Percentiles rank a stretch among this genome's conserved stretches.
phyloP scores from a whole-genome alignment of 1,140 invertebrate genomes.

The Limonius californicus region DNA sequence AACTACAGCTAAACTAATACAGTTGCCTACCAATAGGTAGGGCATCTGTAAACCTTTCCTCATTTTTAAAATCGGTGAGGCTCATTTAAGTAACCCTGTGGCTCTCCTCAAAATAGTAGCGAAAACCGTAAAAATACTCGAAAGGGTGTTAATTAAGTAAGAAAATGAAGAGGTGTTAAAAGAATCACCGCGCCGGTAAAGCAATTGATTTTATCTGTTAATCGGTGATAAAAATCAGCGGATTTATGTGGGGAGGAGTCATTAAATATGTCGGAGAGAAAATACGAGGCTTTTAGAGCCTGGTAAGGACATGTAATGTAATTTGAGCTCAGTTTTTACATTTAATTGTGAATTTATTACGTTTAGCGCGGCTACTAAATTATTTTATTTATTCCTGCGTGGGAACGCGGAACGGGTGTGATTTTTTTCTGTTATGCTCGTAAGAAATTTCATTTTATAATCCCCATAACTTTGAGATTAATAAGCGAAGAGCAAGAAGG shows the following conservation, averaged over 20 bases:
- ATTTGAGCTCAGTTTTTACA: background rate
- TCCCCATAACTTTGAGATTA: background rate
- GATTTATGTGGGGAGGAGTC: slow-evolving; percentile 6
- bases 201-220: slow-evolving; percentile 7
- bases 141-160: background rate
- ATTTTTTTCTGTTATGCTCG: background rate
- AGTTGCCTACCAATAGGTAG: too few relatives aligned
- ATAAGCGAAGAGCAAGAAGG: background rate
- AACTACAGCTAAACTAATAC: too few relatives aligned
- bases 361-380: background rate
- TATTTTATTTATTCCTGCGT: background rate
- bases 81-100: too few relatives aligned
- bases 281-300: background rate
- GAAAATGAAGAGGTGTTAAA: background rate
- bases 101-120: too few relatives aligned
- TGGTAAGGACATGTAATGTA: background rate
- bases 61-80: too few relatives aligned
- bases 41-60: too few relatives aligned
- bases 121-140: too few relatives aligned
- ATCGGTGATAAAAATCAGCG: background rate
- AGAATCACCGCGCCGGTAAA: background rate
- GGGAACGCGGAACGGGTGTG: background rate
- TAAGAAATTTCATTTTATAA: background rate
- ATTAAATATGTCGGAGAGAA: background rate
- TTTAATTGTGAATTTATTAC: slow-evolving; percentile 2